A percentile compares a stretch with the other conserved stretches of the same genome.
Evolutionary conservation across 53 echinoderm and acorn worm species (phyloP).

Genomic region (Echinometra lucunter): DNA sequence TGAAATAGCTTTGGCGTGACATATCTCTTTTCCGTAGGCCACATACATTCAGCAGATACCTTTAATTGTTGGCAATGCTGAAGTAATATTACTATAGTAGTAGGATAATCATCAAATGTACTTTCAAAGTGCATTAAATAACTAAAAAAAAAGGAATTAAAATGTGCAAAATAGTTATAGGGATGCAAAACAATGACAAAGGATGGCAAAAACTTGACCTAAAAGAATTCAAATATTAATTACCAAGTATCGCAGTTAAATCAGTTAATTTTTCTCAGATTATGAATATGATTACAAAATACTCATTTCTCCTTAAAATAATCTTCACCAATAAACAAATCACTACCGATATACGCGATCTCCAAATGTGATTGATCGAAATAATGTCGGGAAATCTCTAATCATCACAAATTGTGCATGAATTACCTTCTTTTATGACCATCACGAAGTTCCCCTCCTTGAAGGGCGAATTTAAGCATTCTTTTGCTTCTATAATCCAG

Average conservation of each 20-base stretch:
- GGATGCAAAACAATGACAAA: not conserved
- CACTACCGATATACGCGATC: not conserved
- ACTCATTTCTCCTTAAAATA: not conserved
- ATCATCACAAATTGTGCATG: not conserved
- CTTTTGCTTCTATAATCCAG: constrained; percentile 60
- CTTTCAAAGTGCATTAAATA: too few species aligned
- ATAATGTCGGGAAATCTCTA: not conserved
- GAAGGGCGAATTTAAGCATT: constrained; percentile 76
- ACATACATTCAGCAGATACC: not conserved
- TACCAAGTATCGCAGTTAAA: not conserved
- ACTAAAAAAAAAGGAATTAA: too few species aligned
- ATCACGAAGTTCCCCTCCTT: constrained; percentile 82
- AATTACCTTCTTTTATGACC: constrained; percentile 75
- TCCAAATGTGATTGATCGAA: not conserved
- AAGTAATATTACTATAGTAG: too few species aligned
- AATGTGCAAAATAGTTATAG: not conserved
- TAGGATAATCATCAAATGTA: too few species aligned
- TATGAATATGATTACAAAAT: not conserved
- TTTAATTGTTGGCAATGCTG: too few species aligned
- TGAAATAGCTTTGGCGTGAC: not conserved
- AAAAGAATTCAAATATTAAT: not conserved
- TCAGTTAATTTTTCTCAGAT: not conserved
- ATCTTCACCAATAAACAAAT: not conserved
- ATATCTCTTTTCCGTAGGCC: not conserved
- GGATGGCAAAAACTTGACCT: not conserved